phyloP scores from a whole-genome alignment of 1,140 invertebrate genomes.

The Thereuonema tuberculata region DNA sequence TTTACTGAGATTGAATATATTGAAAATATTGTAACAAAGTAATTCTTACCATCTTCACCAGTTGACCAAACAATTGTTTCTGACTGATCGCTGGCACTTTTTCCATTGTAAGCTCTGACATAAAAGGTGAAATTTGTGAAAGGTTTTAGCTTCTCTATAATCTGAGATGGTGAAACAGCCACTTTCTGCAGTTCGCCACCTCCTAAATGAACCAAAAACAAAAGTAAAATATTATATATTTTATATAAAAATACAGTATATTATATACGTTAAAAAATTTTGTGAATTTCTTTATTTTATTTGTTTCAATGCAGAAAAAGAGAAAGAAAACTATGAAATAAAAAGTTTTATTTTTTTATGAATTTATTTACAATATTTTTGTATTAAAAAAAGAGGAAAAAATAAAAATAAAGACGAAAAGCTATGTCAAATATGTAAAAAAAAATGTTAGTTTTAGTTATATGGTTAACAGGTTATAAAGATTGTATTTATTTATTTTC shows the following conservation, averaged over 20 bases:
- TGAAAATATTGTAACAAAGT: too few species aligned
- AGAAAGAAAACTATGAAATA: neutral
- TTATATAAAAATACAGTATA: too few species aligned
- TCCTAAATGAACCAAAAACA: slow-evolving; percentile 19
- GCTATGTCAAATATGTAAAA: too few species aligned
- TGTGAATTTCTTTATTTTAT: too few species aligned
- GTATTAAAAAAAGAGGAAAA: too few species aligned
- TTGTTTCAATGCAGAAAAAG: neutral
- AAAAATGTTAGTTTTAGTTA: too few species aligned
- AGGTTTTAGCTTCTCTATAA: slow-evolving; percentile 41
- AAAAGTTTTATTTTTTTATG: too few species aligned
- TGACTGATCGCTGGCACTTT: slow-evolving; percentile 45
- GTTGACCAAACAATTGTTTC: slow-evolving; percentile 44
- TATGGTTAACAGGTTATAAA: too few species aligned
- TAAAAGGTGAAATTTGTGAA: slow-evolving; percentile 54
- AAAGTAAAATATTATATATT: neutral
- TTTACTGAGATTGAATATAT: too few species aligned
- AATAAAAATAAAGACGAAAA: too few species aligned
- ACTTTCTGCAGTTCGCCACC: slow-evolving; percentile 42
- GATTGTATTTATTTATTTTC: too few species aligned
- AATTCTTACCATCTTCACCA: slow-evolving; percentile 40
- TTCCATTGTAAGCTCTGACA: slow-evolving; percentile 44
- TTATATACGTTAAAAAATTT: slow-evolving; percentile 9
- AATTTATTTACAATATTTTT: too few species aligned
- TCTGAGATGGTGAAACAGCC: slow-evolving; percentile 36